Evolutionary conservation across 2,113 vertebrate genomes (phyloP), one percentile per base, ranked within the genome.

Genomic region (Rhombomys opimus): DNA sequence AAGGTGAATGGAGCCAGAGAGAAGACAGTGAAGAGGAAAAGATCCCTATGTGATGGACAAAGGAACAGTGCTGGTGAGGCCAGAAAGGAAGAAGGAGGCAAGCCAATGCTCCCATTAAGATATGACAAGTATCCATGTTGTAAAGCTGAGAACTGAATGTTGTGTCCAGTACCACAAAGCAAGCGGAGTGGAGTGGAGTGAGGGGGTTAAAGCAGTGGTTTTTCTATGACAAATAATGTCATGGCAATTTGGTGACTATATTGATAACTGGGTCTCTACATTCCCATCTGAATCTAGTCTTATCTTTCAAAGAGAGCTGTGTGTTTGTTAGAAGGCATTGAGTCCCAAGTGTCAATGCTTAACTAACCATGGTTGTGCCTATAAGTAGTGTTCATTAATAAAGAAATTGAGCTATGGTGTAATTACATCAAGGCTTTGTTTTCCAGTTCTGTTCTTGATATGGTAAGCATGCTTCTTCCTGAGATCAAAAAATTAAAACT

Each of bases 21-120:
- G 22, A 23, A 50, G n/a, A 77, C 17, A 12, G 63, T 72, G 38
- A 73, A 50, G 2, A 12, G 22, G 67, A 18, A 22, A 77, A 72
- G 22, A 82, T 46, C 14, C 20, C 9, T 59, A 13, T 65, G 14
- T 38, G 35, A 59, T 18, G 15, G 52, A 46, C 12, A 17, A 41
- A 82, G 6, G 13, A 68, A 2, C 2, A 15, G 17, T 0, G 0
- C 41, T 52, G 17, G 1, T 25, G 23, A 87, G 4, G 1, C 50
- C 23, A 82, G 41, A 52, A 50, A 59, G 11, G 1, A 1, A 18
- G 18, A 68, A 35, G 32, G 63, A 59, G 25, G 27, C 1, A 3
- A 67, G 78, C 17, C 12, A 7, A 4, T 27, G 5, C 5, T 30
- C 17, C 8, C 25, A 32, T 76, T 22, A 7, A 2, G 0, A 81